phyloP scores from a whole-genome alignment of 2,888 invertebrate species.

The Eupithecia vulgata region DNA sequence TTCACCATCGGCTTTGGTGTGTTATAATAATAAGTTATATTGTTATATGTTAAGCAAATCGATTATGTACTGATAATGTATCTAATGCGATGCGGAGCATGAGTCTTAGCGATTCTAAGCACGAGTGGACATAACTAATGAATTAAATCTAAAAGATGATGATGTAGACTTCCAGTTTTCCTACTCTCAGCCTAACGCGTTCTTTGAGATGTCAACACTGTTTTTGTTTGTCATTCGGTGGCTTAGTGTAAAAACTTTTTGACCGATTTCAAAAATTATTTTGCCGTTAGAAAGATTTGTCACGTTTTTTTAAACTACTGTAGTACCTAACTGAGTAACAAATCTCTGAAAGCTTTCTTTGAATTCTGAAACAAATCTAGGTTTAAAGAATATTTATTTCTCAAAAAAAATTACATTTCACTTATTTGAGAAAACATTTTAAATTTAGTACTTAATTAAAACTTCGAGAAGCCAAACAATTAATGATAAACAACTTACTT shows the following conservation, averaged over 20 bases:
- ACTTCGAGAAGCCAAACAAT: too few species aligned
- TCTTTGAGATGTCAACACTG: background rate
- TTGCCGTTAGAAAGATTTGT: too few species aligned
- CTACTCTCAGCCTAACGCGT: background rate
- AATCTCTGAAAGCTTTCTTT: background rate
- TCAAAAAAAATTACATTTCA: too few species aligned
- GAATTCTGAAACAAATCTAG: background rate
- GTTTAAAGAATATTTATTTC: too few species aligned
- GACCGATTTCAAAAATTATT: too few species aligned
- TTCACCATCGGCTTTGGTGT: slow-evolving; percentile 24
- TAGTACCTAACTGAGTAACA: background rate
- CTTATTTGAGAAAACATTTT: too few species aligned
- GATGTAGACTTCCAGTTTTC: background rate
- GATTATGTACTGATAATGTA: background rate
- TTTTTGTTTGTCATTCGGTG: background rate
- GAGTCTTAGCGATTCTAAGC: too few species aligned
- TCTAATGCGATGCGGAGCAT: background rate
- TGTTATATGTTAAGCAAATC: slow-evolving; percentile 14
- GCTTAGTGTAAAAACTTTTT: too few species aligned
- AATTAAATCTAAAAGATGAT: slow-evolving; percentile 1
- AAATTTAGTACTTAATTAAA: too few species aligned
- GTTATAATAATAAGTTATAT: slow-evolving; percentile 23
- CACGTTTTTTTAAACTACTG: too few species aligned
- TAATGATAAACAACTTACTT: too few species aligned
- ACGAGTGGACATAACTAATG: background rate